A percentile compares a stretch with the other conserved stretches of the same genome.
Evolutionary conservation across 1,140 invertebrate species (phyloP).

Genomic region (Drosophila cardini): DNA sequence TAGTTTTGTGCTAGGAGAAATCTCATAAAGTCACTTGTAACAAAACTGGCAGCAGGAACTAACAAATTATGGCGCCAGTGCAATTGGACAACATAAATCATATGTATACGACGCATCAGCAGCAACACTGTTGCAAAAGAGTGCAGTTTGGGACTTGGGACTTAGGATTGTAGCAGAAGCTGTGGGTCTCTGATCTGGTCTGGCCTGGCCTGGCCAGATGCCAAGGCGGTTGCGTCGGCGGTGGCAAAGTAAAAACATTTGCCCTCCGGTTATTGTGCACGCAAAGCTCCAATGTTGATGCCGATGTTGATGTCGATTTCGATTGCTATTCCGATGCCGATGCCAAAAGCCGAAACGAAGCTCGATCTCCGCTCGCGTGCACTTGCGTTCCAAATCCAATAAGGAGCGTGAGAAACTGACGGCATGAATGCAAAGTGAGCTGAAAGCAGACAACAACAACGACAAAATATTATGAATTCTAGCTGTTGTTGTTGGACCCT

Average conservation of each 20-base stretch:
- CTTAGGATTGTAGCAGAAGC: conserved; percentile 7
- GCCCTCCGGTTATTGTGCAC: conserved; percentile 71
- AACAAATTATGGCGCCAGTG: conserved; percentile 58
- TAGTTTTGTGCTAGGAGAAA: conserved; percentile 31
- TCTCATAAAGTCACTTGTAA: conserved; percentile 16
- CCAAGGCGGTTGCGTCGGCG: conserved; percentile 65
- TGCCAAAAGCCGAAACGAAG: conserved; percentile 16
- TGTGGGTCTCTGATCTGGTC: conserved; percentile 11
- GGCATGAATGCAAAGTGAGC: conserved; percentile 75
- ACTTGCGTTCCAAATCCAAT: conserved; percentile 78
- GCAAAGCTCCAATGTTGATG: conserved; percentile 50
- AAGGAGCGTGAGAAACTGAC: conserved; percentile 80
- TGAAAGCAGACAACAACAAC: conserved; percentile 54
- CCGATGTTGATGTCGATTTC: conserved; percentile 7
- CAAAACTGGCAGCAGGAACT: conserved; percentile 9
- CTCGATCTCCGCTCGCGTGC: conserved; percentile 53
- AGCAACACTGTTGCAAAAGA: conserved; percentile 61
- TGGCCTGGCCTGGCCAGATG: conserved; percentile 44
- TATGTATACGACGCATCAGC: conserved; percentile 46
- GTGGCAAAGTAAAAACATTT: conserved; percentile 77
- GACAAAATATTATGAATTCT: conserved; percentile 76
- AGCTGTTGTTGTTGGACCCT: conserved; percentile 33
- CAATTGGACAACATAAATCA: conserved; percentile 68
- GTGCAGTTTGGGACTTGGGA: not conserved
- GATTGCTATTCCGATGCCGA: conserved; percentile 12